A percentile compares a stretch with the other conserved stretches of the same genome.
Evolutionary conservation across 2,113 vertebrate genomes (phyloP).

Genomic region (Nyctereutes procyonoides): DNA sequence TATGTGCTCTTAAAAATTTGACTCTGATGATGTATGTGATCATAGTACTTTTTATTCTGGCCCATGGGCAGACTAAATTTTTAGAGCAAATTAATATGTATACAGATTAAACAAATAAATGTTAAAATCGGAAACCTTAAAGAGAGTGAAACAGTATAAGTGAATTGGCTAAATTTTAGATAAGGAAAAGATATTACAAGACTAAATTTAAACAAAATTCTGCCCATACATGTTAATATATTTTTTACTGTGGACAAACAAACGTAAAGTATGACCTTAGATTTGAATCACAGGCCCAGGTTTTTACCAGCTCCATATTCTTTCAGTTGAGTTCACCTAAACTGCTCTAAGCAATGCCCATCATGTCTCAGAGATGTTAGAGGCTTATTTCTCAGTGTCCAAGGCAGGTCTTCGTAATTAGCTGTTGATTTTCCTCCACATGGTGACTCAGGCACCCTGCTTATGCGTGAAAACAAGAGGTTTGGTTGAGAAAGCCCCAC

Average conservation of each 20-base stretch:
- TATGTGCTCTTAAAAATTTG: neutral
- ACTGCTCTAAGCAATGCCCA: neutral
- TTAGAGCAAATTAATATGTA: neutral
- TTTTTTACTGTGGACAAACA: neutral
- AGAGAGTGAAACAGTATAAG: neutral
- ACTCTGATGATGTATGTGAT: slow-evolving; percentile 26
- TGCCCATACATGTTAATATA: neutral
- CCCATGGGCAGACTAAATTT: neutral
- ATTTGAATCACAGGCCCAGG: neutral
- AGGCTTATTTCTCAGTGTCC: neutral
- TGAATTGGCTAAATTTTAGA: slow-evolving; percentile 7
- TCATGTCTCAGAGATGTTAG: neutral
- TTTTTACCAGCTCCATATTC: neutral
- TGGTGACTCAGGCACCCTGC: neutral
- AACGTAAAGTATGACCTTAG: neutral
- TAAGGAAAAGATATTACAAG: neutral
- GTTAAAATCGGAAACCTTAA: neutral
- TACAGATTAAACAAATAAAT: neutral
- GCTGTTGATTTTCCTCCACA: neutral
- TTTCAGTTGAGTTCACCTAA: neutral
- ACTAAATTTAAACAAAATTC: neutral
- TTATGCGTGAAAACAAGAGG: neutral
- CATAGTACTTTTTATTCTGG: neutral
- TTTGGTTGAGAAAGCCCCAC: neutral
- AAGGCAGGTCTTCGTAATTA: neutral